These are phyloP conservation scores for Drosophila vallismaia DNA, from an alignment of 2,888 invertebrate species.

Conservation along the genomic window DNA sequence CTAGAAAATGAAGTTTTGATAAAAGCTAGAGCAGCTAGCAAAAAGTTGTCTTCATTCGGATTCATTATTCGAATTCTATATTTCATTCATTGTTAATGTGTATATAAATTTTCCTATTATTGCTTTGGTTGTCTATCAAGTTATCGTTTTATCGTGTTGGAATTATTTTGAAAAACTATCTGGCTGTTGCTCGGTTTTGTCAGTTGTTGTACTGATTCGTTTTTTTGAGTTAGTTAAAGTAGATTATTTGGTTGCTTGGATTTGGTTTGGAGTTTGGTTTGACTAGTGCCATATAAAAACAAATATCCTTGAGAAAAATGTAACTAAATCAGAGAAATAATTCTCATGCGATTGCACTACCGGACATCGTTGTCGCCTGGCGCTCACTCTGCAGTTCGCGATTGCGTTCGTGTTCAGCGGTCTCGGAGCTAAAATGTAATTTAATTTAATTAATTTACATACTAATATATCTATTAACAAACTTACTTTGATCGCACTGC, in stretches of 20 bases:
- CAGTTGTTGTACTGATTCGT: slow-evolving; percentile 22
- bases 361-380: slow-evolving; percentile 84
- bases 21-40: slow-evolving; percentile 59
- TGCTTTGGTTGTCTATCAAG: slow-evolving; percentile 20
- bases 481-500: slow-evolving; percentile 84
- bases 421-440: slow-evolving; percentile 80
- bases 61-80: slow-evolving; percentile 1
- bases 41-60: slow-evolving; percentile 43
- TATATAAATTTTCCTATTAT: slow-evolving; percentile 55
- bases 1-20: slow-evolving; percentile 32
- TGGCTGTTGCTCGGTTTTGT: slow-evolving; percentile 24
- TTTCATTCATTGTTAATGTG: slow-evolving; percentile 20
- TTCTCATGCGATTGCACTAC: slow-evolving; percentile 85
- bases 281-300: slow-evolving; percentile 53
- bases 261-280: slow-evolving; percentile 12
- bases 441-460: not conserved
- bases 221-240: slow-evolving; percentile 34
- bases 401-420: slow-evolving; percentile 83
- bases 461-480: not conserved
- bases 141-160: slow-evolving; percentile 9
- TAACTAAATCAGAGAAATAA: slow-evolving; percentile 85
- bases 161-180: slow-evolving; percentile 49
- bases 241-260: slow-evolving; percentile 33
- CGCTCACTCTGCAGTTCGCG: slow-evolving; percentile 83
- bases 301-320: slow-evolving; percentile 75